phyloP scores from a whole-genome alignment of 2,888 invertebrate species.

The Diaphora mendica region DNA sequence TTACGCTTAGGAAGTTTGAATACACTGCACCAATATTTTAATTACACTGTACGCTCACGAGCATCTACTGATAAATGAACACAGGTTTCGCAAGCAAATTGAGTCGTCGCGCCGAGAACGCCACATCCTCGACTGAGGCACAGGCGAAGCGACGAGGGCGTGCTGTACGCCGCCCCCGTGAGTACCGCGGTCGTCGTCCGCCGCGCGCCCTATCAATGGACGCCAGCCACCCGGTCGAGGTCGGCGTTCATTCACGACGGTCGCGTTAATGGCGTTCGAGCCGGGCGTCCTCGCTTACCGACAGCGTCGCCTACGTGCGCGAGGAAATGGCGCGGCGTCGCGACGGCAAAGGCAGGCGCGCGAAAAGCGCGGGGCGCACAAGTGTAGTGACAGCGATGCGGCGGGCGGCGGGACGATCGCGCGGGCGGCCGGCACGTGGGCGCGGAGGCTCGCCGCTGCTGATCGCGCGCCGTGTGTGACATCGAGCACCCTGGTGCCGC shows the following conservation, averaged over 20 bases:
- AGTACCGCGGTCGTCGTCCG: constrained; percentile 78
- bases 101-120: constrained; percentile 82
- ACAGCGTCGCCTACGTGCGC: constrained; percentile 84
- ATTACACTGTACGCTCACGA: constrained; percentile 68
- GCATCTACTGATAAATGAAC: constrained; percentile 83
- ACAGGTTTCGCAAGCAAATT: constrained; percentile 80
- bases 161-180: constrained; percentile 81
- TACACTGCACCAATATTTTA: constrained; percentile 62
- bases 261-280: constrained; percentile 81
- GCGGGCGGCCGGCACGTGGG: constrained; percentile 72
- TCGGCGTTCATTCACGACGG: constrained; percentile 85
- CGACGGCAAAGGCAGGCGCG: constrained; percentile 81
- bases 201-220: constrained; percentile 82
- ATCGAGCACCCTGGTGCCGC: constrained; percentile 47
- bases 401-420: constrained; percentile 66
- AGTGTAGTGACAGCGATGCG: constrained; percentile 74
- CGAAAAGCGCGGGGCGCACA: constrained; percentile 82
- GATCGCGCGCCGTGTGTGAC: constrained; percentile 63
- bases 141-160: constrained; percentile 80
- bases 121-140: constrained; percentile 87
- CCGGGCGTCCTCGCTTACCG: constrained; percentile 77
- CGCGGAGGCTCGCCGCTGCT: constrained; percentile 81
- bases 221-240: constrained; percentile 81
- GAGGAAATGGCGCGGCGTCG: constrained; percentile 85
- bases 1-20: constrained; percentile 71